Evolutionary conservation across 2,797 vertebrate species (phyloP), one percentile per base, ranked within the genome.

Genomic region (Sebastes iracundus): DNA sequence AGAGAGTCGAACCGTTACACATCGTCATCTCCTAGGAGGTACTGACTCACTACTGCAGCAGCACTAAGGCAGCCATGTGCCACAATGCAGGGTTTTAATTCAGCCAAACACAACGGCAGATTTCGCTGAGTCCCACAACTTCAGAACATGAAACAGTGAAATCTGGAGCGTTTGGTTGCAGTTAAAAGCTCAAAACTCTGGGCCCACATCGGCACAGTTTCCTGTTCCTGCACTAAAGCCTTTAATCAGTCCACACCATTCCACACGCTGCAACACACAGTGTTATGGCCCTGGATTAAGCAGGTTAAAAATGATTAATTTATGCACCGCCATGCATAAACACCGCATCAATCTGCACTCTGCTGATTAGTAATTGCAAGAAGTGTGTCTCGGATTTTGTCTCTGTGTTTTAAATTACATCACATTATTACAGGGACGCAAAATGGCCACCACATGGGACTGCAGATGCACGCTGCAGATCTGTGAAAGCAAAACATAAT

Each of bases 251-350:
- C 33, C 85, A 87, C 87, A 80, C 66, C 80, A 89, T 10, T 84
- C 78, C 85, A 89, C 88, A 90, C 80, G 56, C 72, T 61, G 82
- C 63, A 56, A n/a, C 79, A 87, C 88, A 83, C 81, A 73, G 64
- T 71, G 86, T 89, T 85, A 87, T 55, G 53, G 66, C 67, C 55
- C 67, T 64, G 84, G 79, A 88, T 79, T 62, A 83, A 86, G 74
- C 82, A 84, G 81, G 64, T 79, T 64, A 35, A 80, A 76, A 65
- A 56, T 20, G 73, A 79, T 80, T 38, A n/a, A 77, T 67, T 25
- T 80, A 35, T 60, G 85, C 84, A 80, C 64, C 68, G 59, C 55
- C 90, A 89, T 90, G 89, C 89, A 86, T 27, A 7, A 82, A 90
- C 74, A 86, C 86, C 22, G 75, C 83, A 64, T 67, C 77, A 84